Evolutionary conservation across 92 coral and sea anemone genomes (phyloP), one percentile per base, ranked within the genome.

Genomic region (Bergia sp.): DNA sequence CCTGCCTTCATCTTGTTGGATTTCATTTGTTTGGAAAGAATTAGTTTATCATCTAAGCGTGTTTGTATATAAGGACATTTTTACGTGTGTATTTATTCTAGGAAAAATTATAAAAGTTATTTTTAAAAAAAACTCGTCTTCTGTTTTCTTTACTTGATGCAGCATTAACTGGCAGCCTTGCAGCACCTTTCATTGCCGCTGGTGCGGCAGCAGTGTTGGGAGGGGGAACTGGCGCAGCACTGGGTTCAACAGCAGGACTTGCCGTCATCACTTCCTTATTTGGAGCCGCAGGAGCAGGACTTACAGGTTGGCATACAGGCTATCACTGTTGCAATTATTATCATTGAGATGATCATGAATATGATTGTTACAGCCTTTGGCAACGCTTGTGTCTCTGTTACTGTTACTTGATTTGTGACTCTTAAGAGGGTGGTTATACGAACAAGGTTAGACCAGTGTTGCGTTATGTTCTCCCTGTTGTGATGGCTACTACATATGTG

Each of bases 271-370:
- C 96, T 36, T 94, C 98, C 75, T 57, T 96, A 89, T 96, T 96
- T 92, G 98, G 98, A 77, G 98, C 96, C 12, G 95, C 98, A 45
- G 98, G 98, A 3, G 98, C 97, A 20, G 98, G 98, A 37, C 92
- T 95, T 40, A 95, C 98, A 65, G 98, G 98, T 91, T 43, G 37
- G 73, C 45, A 4, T 16, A 65, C 37, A 16, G 18, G 57, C n/a
- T 49, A 5, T 85, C 39, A 36, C 13, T 79, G 42, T 20, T 78
- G 61, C 15, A 39, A 39, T 47, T 21, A 44, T 23, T 23, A 3
- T 47, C 69, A 61, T 61, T 13, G 16, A 53, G 16, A 10, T 1
- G 58, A 53, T 53, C 16, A 18, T 53, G 16, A 53, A 11, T 11
- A 12, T 12, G 58, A 1, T 53, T 53, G 15, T 12, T 53, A 53